A percentile compares a stretch with the other conserved stretches of the same genome.
Conservation (phyloP, 2,113 vertebrate genomes). For the Ageneiosus marmoratus region DNA sequence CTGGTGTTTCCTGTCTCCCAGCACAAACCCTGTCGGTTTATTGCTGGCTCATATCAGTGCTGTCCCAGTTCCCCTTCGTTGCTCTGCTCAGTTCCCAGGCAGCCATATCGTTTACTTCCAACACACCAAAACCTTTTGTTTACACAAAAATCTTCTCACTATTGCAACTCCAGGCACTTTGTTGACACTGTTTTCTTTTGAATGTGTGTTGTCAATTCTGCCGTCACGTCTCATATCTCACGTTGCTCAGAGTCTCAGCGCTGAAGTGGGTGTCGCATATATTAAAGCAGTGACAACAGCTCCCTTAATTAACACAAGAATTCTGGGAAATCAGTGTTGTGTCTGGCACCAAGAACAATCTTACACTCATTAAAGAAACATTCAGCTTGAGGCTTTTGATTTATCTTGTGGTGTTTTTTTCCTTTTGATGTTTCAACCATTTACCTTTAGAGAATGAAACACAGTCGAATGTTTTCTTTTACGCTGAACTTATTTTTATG, state of each 20-base stretch:
- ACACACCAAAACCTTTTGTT: slow-evolving; percentile 41
- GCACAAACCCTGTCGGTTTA: background rate
- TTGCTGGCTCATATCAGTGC: slow-evolving; percentile 15
- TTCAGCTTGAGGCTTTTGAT: background rate
- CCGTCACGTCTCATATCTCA: slow-evolving; percentile 31
- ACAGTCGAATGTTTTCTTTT: background rate
- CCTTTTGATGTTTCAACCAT: background rate
- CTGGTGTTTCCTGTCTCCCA: slow-evolving; percentile 9
- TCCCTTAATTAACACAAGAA: slow-evolving; percentile 46
- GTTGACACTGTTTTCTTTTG: slow-evolving; percentile 11
- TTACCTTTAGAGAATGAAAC: slow-evolving; percentile 6
- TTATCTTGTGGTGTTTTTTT: background rate
- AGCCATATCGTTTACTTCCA: slow-evolving; percentile 24
- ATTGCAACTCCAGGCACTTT: slow-evolving; percentile 35
- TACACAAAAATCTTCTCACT: slow-evolving; percentile 42
- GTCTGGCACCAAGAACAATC: slow-evolving; percentile 16
- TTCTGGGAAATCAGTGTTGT: slow-evolving; percentile 34
- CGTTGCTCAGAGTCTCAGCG: slow-evolving; percentile 34
- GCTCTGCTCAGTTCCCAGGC: slow-evolving; percentile 20
- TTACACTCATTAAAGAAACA: slow-evolving; percentile 41
- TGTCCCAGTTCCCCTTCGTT: slow-evolving; percentile 1
- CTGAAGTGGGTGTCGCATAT: slow-evolving; percentile 37
- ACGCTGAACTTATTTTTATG: background rate
- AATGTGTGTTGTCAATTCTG: slow-evolving; percentile 15
- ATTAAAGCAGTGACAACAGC: slow-evolving; percentile 43